Evolutionary conservation across 1,140 invertebrate genomes (phyloP), one percentile per base, ranked within the genome.

Genomic region (Paraescarpia echinospica): DNA sequence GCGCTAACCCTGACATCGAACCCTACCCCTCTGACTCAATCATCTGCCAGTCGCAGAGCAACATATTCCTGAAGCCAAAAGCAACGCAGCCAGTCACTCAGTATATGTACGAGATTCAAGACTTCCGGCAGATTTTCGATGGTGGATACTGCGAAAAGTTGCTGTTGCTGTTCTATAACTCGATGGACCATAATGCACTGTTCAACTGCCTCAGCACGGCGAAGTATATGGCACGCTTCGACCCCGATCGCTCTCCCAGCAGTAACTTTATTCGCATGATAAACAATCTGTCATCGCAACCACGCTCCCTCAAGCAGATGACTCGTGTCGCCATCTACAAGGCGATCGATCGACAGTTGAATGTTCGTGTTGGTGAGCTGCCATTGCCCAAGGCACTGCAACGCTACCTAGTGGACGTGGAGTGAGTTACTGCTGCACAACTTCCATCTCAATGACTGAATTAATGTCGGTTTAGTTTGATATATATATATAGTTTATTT

Each of bases 31-130:
- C 95, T 0, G 95, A 96, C 34, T 94, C 95, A 35, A 95, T 95
- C 89, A 95, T 96, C 92, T 95, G 94, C 91, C 95, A 96, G 92
- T 95, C 94, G 5, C 95, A 96, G 92, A 96, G 95, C 91, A 95
- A 95, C 35, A 96, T 96, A 91, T 96, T 94, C 92, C 94, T 96
- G 34, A 95, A 95, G 93, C 94, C 94, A 89, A 95, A 95, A 27
- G 94, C 93, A 4, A 95, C 95, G 4, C 95, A 95, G 91, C 93
- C 95, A 6, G 91, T 96, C 89, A 94, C 92, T 41, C 95, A 95
- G 91, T 96, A 95, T 92, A 95, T 96, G 51, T 93, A 95, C 91
- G 93, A 95, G 89, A 94, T 95, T 33, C 92, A 93, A 91, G 94
- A 95, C 34, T 35, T 94, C 18, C 93, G 94, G n/a, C 92, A 93